Base-by-base conservation (phyloP, 2,888 invertebrate species). In the Parnassius orleans region DNA sequence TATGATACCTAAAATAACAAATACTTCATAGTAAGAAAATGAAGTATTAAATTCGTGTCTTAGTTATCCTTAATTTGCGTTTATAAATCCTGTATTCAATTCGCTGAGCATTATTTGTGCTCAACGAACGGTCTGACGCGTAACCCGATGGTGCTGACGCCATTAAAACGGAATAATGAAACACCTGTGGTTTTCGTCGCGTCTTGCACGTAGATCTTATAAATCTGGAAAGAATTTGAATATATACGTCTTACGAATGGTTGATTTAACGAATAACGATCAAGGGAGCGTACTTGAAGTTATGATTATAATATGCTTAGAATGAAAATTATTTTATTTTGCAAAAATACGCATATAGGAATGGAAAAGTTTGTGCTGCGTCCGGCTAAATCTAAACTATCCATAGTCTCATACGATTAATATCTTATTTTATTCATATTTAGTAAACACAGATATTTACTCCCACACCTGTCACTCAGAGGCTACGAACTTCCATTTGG, bases 91-190 rank as follows among this genome's bases (percentile, higher is more conserved):
- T 66, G 42, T 56, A 68, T 70, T 68, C 67, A 70, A 66, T 66
- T 66, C 70, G 58, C 60, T 58, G 53, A 65, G 63, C 65, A 68
- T 63, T 68, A 66, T 68, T 68, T 68, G 69, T 67, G 64, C 60
- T 50, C 57, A 10, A 50, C 43, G 61, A 61, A 67, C 65, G 70
- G 62, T 65, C 70, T 77, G 78, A 76, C 77, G 78, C 76, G 80
- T 81, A 77, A 81, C 81, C 77, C 78, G 78, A 81, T 77, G 79
- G 70, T 74, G 79, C 80, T 83, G 83, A 82, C 83, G 81, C 83
- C 86, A 89, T 90, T 90, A 90, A 86, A 87, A 82, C 80, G 74
- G 88, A 84, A 90, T 90, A 90, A 90, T 89, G 87, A 87, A 89
- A 90, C 88, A 89, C 86, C 88, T 87, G 88, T 84, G 87, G 86